Percentiles rank a stretch among this genome's conserved stretches.
These are phyloP conservation scores for Danio aesculapii DNA, from an alignment of 2,797 vertebrate species.

Conservation along the genomic window DNA sequence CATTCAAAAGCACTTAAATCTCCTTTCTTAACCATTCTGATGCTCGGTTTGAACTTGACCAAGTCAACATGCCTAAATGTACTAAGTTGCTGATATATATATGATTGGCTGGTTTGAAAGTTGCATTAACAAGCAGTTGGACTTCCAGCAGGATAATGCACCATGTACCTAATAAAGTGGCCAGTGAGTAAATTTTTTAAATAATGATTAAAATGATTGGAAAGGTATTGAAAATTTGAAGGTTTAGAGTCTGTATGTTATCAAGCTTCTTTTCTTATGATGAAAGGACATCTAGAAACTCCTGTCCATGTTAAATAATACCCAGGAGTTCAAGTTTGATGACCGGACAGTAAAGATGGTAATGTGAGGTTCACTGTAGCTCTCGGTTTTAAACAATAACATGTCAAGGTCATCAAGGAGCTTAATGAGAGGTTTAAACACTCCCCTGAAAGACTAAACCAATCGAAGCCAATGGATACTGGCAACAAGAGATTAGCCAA, in stretches of 20 bases:
- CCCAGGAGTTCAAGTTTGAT: slow-evolving; percentile 1
- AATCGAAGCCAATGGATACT: slow-evolving; percentile 2
- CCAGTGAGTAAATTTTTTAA: no score
- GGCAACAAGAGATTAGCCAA: slow-evolving; percentile 58
- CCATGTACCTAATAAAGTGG: no score
- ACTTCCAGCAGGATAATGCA: no score
- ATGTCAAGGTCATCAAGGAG: slow-evolving; percentile 61
- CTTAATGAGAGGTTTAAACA: slow-evolving; percentile 33
- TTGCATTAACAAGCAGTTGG: no score
- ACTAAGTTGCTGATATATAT: no score
- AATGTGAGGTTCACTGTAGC: neutral
- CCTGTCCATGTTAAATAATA: neutral
- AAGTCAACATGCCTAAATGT: no score
- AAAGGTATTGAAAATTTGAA: neutral
- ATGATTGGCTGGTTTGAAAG: no score
- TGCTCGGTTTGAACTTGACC: no score
- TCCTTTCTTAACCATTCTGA: no score
- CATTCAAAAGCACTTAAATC: no score
- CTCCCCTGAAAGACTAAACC: slow-evolving; percentile 46
- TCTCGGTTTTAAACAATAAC: slow-evolving; percentile 36
- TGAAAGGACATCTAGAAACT: neutral
- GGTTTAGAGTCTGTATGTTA: no score
- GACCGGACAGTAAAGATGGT: neutral
- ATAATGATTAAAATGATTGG: neutral
- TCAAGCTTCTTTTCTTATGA: neutral